Conservation (phyloP, 2,888 invertebrate genomes). For the Hydrotaea cyrtoneurina region DNA sequence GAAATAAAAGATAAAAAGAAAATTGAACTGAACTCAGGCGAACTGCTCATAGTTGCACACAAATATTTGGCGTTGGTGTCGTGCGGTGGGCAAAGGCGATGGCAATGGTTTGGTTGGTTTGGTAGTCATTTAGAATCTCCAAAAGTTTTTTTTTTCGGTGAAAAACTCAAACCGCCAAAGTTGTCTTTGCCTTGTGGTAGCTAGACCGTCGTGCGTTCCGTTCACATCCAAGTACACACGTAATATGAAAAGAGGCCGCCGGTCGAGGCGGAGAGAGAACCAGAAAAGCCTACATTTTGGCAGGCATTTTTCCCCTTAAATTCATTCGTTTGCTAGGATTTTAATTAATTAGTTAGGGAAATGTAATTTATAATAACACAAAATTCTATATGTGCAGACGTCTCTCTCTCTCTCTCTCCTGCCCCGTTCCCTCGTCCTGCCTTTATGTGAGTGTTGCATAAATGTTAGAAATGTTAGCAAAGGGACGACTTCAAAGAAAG, state of each 20-base stretch:
- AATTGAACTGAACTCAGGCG: conserved; percentile 26
- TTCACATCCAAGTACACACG: neutral
- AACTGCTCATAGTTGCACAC: conserved; percentile 28
- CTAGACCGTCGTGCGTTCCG: neutral
- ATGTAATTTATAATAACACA: conserved; percentile 66
- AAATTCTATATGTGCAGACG: neutral
- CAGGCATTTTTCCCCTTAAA: conserved; percentile 62
- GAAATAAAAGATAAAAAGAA: conserved; percentile 24
- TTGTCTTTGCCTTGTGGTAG: neutral
- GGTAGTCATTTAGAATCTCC: conserved; percentile 32
- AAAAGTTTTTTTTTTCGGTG: neutral
- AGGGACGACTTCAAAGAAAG: too few relatives aligned
- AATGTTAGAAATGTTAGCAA: too few relatives aligned
- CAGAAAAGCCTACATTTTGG: conserved; percentile 59
- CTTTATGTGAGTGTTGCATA: neutral
- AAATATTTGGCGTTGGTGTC: conserved; percentile 31
- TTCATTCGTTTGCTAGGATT: conserved; percentile 58
- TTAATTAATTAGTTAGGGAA: conserved; percentile 71
- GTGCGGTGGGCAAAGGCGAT: too few relatives aligned
- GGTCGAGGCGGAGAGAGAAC: conserved; percentile 40
- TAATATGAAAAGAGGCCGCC: neutral
- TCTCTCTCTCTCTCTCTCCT: neutral
- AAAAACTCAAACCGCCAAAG: conserved; percentile 12
- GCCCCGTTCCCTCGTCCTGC: too few relatives aligned
- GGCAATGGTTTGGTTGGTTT: conserved; percentile 1